Base-by-base conservation (phyloP, 1,140 invertebrate species). In the Dendrolimus punctatus region DNA sequence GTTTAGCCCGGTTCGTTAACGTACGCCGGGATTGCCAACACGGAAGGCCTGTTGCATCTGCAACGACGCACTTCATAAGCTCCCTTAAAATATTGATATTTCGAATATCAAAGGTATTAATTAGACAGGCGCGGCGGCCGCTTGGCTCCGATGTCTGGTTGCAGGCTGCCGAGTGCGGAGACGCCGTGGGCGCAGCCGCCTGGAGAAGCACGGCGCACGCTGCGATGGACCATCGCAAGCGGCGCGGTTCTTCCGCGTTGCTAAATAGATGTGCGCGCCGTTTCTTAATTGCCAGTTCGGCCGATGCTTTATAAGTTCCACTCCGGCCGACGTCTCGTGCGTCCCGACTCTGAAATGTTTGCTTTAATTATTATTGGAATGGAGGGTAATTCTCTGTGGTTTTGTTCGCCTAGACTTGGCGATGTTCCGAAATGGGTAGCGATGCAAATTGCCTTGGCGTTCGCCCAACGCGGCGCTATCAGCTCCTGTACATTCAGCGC, bases 341-440 rank as follows among this genome's bases (percentile, higher is more conserved):
- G 79, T 81, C 80, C 77, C 76, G 73, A 57, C 73, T 78, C 75
- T 62, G 79, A 84, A 83, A 85, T 85, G 80, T 86, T 80, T 83
- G 83, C 80, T 81, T 86, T 84, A 86, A 86, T 86, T 86, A 86
- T 86, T 86, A 86, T 84, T 86, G 82, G 82, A 86, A 86, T 86
- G 76, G 80, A 80, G 80, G 76, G 81, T 86, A 81, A 83, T 84
- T 86, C 82, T 80, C 70, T 65, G 79, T 86, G 80, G 82, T 86
- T 86, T 86, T 84, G 82, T 86, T 86, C 78, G 80, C 77, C 80
- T 86, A 86, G 82, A 86, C 82, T 86, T 86, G 83, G 83, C 83
- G 79, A 80, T 81, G 83, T 84, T 86, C 83, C 83, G 80, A 86
- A 86, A 83, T 68, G 80, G 80, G 83, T 83, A 84, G 78, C 80